Evolutionary conservation across 2,888 invertebrate species (phyloP), one percentile per base, ranked within the genome.

Genomic region (Agonopterix heracliana): DNA sequence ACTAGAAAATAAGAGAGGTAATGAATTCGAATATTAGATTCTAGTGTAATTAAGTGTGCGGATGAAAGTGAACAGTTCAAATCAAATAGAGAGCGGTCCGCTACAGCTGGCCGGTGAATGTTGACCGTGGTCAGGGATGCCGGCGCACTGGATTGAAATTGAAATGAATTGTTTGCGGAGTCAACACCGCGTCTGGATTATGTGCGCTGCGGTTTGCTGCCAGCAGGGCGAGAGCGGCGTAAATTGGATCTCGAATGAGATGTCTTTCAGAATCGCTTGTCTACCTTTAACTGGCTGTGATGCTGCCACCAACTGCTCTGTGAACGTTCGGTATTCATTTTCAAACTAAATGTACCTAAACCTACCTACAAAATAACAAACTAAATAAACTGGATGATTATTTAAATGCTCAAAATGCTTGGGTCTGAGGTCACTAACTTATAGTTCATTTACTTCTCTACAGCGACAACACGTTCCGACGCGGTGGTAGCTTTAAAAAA

Each of bases 151-250:
- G 42, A 47, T 46, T 38, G 50, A 46, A 50, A 52, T 52, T 50
- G 54, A 52, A 54, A 54, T 52, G 52, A 49, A 54, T 54, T 54
- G 54, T 54, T 54, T 50, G 52, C 48, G 34, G 50, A 54, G 50
- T 54, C 35, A 47, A 52, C 52, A 10, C 43, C 9, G 9, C 44
- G 26, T 26, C 26, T 5, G 43, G 47, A 49, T 47, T 49, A 42
- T 46, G 49, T 46, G 48, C 43, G 41, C 46, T 44, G 48, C 53
- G 35, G 49, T 52, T 47, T 44, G 46, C 45, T 41, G 35, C 35
- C 45, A 34, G 14, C 38, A 38, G 17, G 5, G 26, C 26, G 26
- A 36, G 48, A 36, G 48, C 38, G 38, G 38, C 48, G 44, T 36
- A 44, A 47, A 52, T 52, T 45, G 52, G 47, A 52, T 47, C 41